These are phyloP conservation scores for Neodiprion fabricii DNA, from an alignment of 1,140 invertebrate species.

Conservation along the genomic window DNA sequence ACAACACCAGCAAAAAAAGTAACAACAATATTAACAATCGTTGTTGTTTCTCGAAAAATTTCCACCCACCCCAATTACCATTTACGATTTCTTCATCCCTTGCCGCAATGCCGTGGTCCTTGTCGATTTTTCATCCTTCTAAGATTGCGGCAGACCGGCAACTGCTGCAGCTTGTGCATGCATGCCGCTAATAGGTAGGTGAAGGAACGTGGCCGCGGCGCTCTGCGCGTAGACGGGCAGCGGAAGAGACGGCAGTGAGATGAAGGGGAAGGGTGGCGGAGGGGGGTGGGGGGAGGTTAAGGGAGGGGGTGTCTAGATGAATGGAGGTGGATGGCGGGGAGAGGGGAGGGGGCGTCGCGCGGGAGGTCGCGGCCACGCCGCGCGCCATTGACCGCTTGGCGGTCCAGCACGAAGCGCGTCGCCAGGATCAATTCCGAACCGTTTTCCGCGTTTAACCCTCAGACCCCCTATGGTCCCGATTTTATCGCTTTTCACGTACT, in stretches of 20 bases:
- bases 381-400: constrained; percentile 22
- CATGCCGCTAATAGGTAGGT: too few species aligned
- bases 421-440: constrained; percentile 17
- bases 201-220: neutral
- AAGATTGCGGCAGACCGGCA: too few species aligned
- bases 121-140: too few species aligned
- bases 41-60: too few species aligned
- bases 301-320: constrained; percentile 51
- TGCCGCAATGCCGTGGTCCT: too few species aligned
- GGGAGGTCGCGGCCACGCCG: constrained; percentile 26
- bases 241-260: too few species aligned
- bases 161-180: too few species aligned
- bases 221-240: too few species aligned
- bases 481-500: neutral
- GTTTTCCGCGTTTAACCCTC: constrained; percentile 9
- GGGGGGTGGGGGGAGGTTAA: neutral
- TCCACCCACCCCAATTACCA: too few species aligned
- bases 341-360: constrained; percentile 14
- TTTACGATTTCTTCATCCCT: too few species aligned
- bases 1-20: too few species aligned
- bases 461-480: neutral
- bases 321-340: constrained; percentile 45
- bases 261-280: neutral
- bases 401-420: constrained; percentile 15
- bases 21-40: too few species aligned